Evolutionary conservation across 92 coral and sea anemone genomes (phyloP).

Genomic region (Porites evermanni): DNA sequence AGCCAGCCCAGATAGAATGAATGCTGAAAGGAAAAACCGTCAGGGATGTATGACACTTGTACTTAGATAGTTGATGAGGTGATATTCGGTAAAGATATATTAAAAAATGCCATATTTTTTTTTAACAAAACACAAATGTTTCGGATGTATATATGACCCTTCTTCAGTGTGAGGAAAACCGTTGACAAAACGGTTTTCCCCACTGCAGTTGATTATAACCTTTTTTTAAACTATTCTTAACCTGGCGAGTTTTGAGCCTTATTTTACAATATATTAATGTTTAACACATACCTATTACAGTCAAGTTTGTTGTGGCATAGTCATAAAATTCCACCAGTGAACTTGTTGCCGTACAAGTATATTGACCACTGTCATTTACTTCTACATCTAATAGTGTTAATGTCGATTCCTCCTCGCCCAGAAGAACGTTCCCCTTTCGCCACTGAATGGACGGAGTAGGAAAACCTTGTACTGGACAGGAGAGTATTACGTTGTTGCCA

Average conservation of each 20-base stretch:
- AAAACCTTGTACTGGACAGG: conserved; percentile 57
- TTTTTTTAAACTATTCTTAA: background rate
- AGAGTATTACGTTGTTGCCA: conserved; percentile 56
- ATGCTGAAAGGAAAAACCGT: no score
- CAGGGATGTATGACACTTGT: no score
- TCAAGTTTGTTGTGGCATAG: conserved; percentile 44
- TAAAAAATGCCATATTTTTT: no score
- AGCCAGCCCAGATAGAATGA: no score
- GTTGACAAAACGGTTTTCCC: no score
- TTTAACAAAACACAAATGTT: no score
- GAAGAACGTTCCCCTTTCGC: conserved; percentile 33
- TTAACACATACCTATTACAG: conserved; percentile 57
- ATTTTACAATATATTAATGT: background rate
- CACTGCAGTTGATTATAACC: no score
- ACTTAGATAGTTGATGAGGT: no score
- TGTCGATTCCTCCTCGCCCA: conserved; percentile 4
- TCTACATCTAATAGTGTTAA: conserved; percentile 40
- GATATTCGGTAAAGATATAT: no score
- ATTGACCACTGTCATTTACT: conserved; percentile 66
- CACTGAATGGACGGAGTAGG: conserved; percentile 65
- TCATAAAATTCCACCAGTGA: conserved; percentile 26
- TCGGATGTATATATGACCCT: no score
- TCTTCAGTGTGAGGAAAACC: no score
- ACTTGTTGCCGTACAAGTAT: conserved; percentile 76
- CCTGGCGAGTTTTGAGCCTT: background rate